Conservation (phyloP, 35 echinoderm and acorn worm genomes). For the Hemicentrotus pulcherrimus region DNA sequence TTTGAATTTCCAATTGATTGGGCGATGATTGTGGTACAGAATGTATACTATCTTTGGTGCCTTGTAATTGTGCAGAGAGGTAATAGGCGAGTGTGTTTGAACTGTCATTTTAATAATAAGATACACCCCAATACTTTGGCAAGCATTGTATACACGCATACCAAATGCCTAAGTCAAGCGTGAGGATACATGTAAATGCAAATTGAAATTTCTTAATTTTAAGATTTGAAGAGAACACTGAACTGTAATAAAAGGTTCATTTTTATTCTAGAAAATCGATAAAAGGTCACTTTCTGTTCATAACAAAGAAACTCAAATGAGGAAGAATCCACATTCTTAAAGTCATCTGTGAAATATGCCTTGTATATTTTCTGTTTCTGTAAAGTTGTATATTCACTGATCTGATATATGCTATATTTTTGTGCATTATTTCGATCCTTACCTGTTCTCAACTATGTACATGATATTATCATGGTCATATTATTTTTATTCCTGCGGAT, state of each 20-base stretch:
- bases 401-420: not conserved
- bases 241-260: not conserved
- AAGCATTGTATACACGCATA: not conserved
- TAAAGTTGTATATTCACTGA: not conserved
- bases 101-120: not conserved
- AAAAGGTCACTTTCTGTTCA: no score
- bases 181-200: not conserved
- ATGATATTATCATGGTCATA: not conserved
- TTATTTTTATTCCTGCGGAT: not conserved
- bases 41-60: not conserved
- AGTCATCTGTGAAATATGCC: not conserved
- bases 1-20: not conserved
- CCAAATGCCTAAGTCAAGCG: not conserved
- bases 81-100: not conserved
- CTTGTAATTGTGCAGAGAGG: not conserved
- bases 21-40: not conserved
- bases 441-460: not conserved
- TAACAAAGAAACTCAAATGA: not conserved
- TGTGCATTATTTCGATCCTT: conserved; percentile 3
- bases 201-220: not conserved
- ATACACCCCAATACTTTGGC: not conserved
- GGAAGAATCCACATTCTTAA: not conserved
- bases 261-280: not conserved
- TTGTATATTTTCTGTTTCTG: not conserved
- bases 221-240: not conserved